Conservation (phyloP, 1,140 invertebrate genomes). For the Zaprionus kolodkinae region DNA sequence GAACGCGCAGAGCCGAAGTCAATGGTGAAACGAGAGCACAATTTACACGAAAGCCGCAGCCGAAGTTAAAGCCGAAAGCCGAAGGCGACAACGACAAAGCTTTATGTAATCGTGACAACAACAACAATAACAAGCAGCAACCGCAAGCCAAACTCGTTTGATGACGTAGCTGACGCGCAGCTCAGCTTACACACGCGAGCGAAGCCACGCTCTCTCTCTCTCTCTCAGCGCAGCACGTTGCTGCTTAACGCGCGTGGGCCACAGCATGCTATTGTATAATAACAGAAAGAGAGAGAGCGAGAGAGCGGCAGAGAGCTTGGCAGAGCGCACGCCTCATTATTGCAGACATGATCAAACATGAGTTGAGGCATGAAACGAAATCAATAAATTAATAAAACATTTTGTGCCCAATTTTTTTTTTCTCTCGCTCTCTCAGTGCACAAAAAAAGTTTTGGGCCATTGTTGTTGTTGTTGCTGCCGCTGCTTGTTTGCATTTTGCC, state of each 20-base stretch:
- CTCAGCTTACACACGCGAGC: constrained; percentile 33
- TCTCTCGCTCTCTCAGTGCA: constrained; percentile 31
- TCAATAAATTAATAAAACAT: constrained; percentile 76
- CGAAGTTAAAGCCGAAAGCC: neutral
- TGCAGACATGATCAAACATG: constrained; percentile 18
- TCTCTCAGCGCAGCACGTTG: constrained; percentile 57
- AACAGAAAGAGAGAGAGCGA: neutral
- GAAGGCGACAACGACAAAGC: constrained; percentile 35
- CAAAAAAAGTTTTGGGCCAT: constrained; percentile 40
- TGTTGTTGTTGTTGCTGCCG: constrained; percentile 22
- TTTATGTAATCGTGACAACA: constrained; percentile 74
- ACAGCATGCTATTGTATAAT: constrained; percentile 72
- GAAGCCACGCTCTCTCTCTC: constrained; percentile 10
- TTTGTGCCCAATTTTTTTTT: constrained; percentile 74
- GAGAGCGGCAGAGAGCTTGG: neutral
- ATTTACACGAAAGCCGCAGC: constrained; percentile 28
- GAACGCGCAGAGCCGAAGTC: constrained; percentile 38
- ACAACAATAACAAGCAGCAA: constrained; percentile 16
- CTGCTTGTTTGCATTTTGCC: constrained; percentile 81
- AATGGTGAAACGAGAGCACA: constrained; percentile 67
- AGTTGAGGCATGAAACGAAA: constrained; percentile 52
- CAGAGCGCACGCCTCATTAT: constrained; percentile 9
- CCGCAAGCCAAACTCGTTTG: constrained; percentile 66
- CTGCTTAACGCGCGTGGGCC: constrained; percentile 62
- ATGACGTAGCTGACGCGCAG: constrained; percentile 60